Conservation (phyloP, 2,888 invertebrate species). For the Thysanoteuthis rhombus region DNA sequence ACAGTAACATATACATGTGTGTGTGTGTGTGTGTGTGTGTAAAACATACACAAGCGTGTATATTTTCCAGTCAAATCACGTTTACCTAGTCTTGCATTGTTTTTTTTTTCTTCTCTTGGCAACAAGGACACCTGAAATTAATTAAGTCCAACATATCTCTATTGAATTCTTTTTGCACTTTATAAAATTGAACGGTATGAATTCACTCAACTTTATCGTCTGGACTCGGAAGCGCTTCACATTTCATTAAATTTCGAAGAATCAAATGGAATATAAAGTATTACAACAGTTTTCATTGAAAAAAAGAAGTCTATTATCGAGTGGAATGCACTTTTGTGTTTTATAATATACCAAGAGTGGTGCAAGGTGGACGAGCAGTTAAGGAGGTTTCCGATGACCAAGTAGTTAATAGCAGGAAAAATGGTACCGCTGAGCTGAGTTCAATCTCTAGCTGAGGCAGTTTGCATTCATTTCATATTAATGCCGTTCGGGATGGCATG, state of each 20-base stretch:
- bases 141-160: background rate
- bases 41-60: background rate
- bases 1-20: too few species aligned
- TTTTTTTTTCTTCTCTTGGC: background rate
- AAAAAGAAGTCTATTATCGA: too few species aligned
- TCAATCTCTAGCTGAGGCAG: too few species aligned
- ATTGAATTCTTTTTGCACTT: background rate
- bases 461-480: too few species aligned
- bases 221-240: background rate
- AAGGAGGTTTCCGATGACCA: too few species aligned
- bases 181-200: background rate
- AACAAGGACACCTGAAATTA: background rate
- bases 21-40: background rate
- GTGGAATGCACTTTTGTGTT: too few species aligned
- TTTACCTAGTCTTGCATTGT: background rate
- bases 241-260: background rate
- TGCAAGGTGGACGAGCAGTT: too few species aligned
- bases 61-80: background rate
- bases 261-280: background rate
- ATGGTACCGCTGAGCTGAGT: too few species aligned
- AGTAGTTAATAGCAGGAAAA: too few species aligned
- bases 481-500: too few species aligned
- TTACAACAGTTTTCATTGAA: background rate
- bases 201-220: background rate
- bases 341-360: too few species aligned